Base-by-base conservation (phyloP, 2,888 invertebrate genomes). In the Tipula unca region DNA sequence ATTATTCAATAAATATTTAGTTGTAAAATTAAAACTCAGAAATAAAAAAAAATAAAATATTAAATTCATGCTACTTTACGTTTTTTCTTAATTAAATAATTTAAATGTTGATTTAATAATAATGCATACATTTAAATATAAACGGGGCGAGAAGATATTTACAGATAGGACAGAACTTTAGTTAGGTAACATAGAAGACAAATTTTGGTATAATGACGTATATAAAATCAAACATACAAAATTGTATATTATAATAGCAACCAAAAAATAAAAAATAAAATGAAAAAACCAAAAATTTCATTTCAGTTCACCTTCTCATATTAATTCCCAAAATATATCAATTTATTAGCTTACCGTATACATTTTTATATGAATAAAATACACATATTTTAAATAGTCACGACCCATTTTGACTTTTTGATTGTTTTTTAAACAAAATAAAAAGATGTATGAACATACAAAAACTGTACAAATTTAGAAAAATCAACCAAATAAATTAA, bases 81-180 rank as follows among this genome's bases (percentile, higher is more conserved):
- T n/a, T n/a, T n/a, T n/a, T n/a, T n/a, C n/a, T n/a, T 82, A 82
- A 82, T 82, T 82, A 82, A 82, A 82, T 82, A 29, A 82, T 82
- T 29, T 14, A 82, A n/a, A 82, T 82, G 29, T 82, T 29, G 29
- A 82, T 29, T 1, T 29, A 82, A 39, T 82, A 82, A 82, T 20
- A 82, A 82, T 20, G 4, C 29, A 82, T 82, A 4, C 13, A n/a
- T n/a, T n/a, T n/a, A 29, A 29, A 29, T 29, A 14, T 82, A 82
- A 29, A 82, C 13, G 14, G 29, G 82, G 29, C n/a, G n/a, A 4
- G 82, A 29, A 29, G 25, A 29, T 82, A 82, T 29, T 82, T 17
- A 48, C 48, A 48, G 48, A n/a, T n/a, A n/a, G n/a, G n/a, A 48
- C 48, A 48, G 17, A 48, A 48, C 3, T 39, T 39, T 39, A 5